Percentiles rank a stretch among this genome's conserved stretches.
phyloP scores from a whole-genome alignment of 2,888 invertebrate genomes.

The Athalia circularis region DNA sequence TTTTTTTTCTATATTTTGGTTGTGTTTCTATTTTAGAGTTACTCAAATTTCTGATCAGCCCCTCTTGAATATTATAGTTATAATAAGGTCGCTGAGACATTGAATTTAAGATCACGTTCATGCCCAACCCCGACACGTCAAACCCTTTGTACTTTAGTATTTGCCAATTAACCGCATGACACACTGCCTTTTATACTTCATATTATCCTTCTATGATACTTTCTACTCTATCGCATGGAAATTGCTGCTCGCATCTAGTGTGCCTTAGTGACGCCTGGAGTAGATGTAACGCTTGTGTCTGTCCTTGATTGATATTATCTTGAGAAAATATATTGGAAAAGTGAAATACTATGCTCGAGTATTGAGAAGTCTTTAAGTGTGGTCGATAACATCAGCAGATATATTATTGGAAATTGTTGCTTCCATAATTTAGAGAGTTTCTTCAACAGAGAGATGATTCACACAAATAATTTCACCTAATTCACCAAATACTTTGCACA shows the following conservation, averaged over 20 bases:
- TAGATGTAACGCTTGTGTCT: slow-evolving; percentile 29
- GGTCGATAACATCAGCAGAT: neutral
- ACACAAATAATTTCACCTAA: no score
- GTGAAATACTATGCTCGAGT: neutral
- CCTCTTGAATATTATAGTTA: slow-evolving; percentile 17
- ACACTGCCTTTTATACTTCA: slow-evolving; percentile 39
- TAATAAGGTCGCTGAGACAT: slow-evolving; percentile 73
- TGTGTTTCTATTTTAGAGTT: neutral
- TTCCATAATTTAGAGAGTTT: no score
- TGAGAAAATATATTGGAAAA: neutral
- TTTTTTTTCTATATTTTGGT: neutral
- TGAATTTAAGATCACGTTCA: slow-evolving; percentile 70
- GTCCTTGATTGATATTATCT: slow-evolving; percentile 10
- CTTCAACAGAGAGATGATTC: no score
- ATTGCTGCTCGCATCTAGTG: slow-evolving; percentile 36
- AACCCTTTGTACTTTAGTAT: slow-evolving; percentile 26
- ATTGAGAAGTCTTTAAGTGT: neutral
- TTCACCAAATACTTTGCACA: no score
- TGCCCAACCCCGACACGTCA: slow-evolving; percentile 70
- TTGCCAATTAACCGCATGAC: slow-evolving; percentile 30
- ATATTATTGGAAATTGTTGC: no score
- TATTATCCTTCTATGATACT: slow-evolving; percentile 33
- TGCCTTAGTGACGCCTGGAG: slow-evolving; percentile 30
- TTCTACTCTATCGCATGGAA: slow-evolving; percentile 36
- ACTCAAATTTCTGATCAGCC: neutral